Percentiles rank a stretch among this genome's conserved stretches.
phyloP scores from a whole-genome alignment of 2,888 invertebrate species.

The Mantis religiosa region DNA sequence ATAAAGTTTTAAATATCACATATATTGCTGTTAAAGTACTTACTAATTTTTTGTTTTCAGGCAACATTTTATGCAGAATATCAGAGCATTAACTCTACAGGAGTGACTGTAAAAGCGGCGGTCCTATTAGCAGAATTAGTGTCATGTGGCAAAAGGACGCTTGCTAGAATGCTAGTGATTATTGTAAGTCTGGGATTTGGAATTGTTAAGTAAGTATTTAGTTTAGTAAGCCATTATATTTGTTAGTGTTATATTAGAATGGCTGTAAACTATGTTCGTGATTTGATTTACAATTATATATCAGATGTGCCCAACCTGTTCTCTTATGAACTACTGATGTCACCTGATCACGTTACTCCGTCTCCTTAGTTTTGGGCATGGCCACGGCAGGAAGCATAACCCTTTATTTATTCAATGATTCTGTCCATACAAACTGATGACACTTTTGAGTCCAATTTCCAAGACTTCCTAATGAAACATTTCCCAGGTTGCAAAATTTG shows the following conservation, averaged over 20 bases:
- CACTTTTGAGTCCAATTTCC: no score
- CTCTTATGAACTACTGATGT: no score
- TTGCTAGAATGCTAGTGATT: slow-evolving; percentile 89
- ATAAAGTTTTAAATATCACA: neutral
- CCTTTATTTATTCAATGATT: no score
- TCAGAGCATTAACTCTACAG: slow-evolving; percentile 68
- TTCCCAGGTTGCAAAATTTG: no score
- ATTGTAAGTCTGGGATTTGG: slow-evolving; percentile 94
- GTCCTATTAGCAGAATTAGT: slow-evolving; percentile 85
- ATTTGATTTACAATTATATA: neutral
- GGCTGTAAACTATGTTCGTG: no score
- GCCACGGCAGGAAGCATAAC: no score
- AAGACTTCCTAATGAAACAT: no score
- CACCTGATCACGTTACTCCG: no score
- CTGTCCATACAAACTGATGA: no score
- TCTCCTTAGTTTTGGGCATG: no score
- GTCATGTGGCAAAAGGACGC: slow-evolving; percentile 84
- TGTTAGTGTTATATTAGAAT: neutral
- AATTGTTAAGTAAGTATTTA: slow-evolving; percentile 76
- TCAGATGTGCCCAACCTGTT: no score
- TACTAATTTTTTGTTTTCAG: slow-evolving; percentile 36
- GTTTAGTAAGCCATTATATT: neutral
- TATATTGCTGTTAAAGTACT: neutral
- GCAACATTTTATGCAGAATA: slow-evolving; percentile 90
- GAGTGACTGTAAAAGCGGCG: slow-evolving; percentile 58